Conservation (phyloP, 2,797 vertebrate genomes). For the Cryptoblepharus egeriae region DNA sequence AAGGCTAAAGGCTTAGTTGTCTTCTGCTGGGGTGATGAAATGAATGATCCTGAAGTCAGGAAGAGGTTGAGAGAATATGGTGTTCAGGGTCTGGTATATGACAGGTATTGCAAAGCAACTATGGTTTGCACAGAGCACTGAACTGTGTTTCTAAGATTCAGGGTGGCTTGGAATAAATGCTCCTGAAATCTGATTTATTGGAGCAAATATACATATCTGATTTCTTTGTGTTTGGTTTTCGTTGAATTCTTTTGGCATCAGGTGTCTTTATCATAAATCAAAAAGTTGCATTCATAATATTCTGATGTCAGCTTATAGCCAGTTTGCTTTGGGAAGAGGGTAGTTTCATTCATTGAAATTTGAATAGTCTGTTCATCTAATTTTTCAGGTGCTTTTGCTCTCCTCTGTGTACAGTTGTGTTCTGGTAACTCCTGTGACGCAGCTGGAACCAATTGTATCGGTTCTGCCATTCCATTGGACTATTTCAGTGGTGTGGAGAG, state of each 20-base stretch:
- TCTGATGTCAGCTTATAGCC: too few species aligned
- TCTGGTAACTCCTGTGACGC: too few species aligned
- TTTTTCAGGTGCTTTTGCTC: too few species aligned
- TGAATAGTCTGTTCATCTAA: background rate
- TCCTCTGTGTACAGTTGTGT: too few species aligned
- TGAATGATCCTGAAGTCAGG: constrained; percentile 91
- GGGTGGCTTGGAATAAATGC: background rate
- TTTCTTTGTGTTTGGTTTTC: background rate
- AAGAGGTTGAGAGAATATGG: constrained; percentile 87
- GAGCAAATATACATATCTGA: background rate
- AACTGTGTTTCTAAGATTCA: background rate
- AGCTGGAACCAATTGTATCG: too few species aligned
- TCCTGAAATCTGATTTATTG: background rate
- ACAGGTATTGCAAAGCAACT: constrained; percentile 80
- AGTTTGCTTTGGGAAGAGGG: background rate
- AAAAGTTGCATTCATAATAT: background rate
- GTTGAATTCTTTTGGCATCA: background rate
- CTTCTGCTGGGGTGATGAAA: constrained; percentile 97
- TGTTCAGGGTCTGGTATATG: constrained; percentile 94
- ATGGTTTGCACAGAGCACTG: background rate
- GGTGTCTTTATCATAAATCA: background rate
- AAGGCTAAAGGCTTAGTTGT: constrained; percentile 92
- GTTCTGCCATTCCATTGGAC: too few species aligned
- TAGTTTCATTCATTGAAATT: background rate
- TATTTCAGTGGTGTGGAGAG: too few species aligned